Evolutionary conservation across 2,888 invertebrate genomes (phyloP), one percentile per base, ranked within the genome.

Genomic region (Hypena proboscidalis): DNA sequence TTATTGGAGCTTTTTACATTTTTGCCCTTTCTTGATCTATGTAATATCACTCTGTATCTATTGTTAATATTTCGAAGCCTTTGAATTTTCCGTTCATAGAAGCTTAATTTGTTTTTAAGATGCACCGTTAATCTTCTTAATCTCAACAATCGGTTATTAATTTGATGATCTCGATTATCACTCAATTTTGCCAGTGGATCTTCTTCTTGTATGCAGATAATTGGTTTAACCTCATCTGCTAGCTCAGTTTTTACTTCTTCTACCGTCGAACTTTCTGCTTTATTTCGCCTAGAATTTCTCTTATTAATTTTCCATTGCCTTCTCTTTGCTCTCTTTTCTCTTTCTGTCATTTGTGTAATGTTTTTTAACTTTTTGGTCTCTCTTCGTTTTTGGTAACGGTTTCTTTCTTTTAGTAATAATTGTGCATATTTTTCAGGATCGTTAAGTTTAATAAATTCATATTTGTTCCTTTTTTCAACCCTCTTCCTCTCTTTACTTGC

Each of bases 261-360:
- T 34, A 25, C 15, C 17, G 34, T 25, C n/a, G n/a, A n/a, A n/a
- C n/a, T n/a, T n/a, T n/a, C n/a, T n/a, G n/a, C n/a, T n/a, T n/a
- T n/a, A n/a, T n/a, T n/a, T n/a, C n/a, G n/a, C n/a, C n/a, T n/a
- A n/a, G n/a, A 25, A 34, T 17, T 34, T 25, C 17, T 25, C 25
- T 34, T 34, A 34, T 34, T 34, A 34, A 25, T 34, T 34, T 15
- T 34, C 34, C 25, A 34, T 25, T 34, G 34, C 6, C 25, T 34
- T 10, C 17, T 25, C 25, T 25, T 34, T 25, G 25, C 34, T 17
- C 34, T 34, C 34, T 25, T 34, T 34, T 34, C 34, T 23, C 25
- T 25, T 17, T 34, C 34, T 17, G 17, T 23, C 34, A 34, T 34
- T 14, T 29, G 15, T 8, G 27, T 15, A 15, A 29, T 29, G 27